A percentile compares a stretch with the other conserved stretches of the same genome.
Evolutionary conservation across 2,113 vertebrate genomes (phyloP).

Genomic region (Tupaia chinensis): DNA sequence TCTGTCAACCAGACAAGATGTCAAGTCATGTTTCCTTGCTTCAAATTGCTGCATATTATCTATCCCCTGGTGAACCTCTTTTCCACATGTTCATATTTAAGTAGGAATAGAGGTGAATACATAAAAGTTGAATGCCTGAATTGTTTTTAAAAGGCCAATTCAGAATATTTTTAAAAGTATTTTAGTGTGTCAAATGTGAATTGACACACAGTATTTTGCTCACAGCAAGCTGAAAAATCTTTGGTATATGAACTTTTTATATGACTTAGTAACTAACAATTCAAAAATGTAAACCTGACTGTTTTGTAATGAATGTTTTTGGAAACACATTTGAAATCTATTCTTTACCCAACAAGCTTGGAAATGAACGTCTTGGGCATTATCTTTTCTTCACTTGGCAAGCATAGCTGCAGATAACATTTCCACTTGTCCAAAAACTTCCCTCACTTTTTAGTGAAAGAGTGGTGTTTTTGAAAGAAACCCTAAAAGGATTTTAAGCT

Average conservation of each 20-base stretch:
- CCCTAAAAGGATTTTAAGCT: constrained; percentile 10
- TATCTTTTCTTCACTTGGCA: constrained; percentile 71
- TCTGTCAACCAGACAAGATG: constrained; percentile 81
- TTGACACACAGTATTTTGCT: constrained; percentile 76
- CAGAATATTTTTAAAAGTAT: constrained; percentile 77
- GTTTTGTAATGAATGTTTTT: constrained; percentile 75
- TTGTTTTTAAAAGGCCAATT: constrained; percentile 81
- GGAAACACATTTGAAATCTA: constrained; percentile 72
- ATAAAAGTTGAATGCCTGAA: constrained; percentile 71
- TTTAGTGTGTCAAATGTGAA: constrained; percentile 77
- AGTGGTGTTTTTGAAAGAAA: constrained; percentile 52
- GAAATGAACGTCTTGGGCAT: constrained; percentile 71
- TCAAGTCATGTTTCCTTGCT: constrained; percentile 80
- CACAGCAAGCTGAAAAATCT: constrained; percentile 78
- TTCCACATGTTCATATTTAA: constrained; percentile 79
- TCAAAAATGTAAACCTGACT: constrained; percentile 69
- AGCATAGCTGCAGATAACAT: constrained; percentile 51
- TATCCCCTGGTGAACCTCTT: constrained; percentile 79
- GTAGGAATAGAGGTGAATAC: constrained; percentile 72
- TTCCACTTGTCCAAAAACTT: constrained; percentile 65
- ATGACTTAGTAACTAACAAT: constrained; percentile 75
- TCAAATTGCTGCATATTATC: constrained; percentile 76
- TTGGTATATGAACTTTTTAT: constrained; percentile 74
- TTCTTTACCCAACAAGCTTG: constrained; percentile 73
- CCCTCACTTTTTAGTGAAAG: constrained; percentile 62